Conservation (phyloP, 2,888 invertebrate genomes). For the Seladonia tumulorum region DNA sequence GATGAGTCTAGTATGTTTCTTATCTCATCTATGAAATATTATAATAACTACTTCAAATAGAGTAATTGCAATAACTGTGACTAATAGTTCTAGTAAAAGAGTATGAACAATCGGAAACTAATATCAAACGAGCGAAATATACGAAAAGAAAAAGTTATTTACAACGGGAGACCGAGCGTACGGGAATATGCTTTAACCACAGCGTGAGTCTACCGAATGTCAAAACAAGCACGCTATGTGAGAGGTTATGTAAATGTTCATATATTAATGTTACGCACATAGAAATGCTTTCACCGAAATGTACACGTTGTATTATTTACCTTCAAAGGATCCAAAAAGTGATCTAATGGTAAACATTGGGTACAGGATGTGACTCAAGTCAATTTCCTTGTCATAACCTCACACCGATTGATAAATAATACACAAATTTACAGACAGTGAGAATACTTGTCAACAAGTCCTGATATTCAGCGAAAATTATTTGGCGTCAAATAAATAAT, state of each 20-base stretch:
- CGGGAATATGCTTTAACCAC: slow-evolving; percentile 49
- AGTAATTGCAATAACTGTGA: slow-evolving; percentile 10
- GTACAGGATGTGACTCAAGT: slow-evolving; percentile 72
- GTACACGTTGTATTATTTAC: slow-evolving; percentile 68
- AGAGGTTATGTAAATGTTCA: slow-evolving; percentile 72
- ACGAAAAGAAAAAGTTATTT: slow-evolving; percentile 38
- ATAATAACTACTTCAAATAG: slow-evolving; percentile 22
- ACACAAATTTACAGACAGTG: slow-evolving; percentile 61
- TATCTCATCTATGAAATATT: slow-evolving; percentile 65
- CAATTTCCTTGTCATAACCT: slow-evolving; percentile 79
- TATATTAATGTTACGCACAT: slow-evolving; percentile 32
- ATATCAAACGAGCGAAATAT: slow-evolving; percentile 6
- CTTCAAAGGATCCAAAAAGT: slow-evolving; percentile 68
- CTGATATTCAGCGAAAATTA: slow-evolving; percentile 64
- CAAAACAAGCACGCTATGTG: slow-evolving; percentile 69
- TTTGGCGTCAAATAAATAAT: slow-evolving; percentile 75
- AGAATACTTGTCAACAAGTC: slow-evolving; percentile 63
- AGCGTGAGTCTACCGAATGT: slow-evolving; percentile 67
- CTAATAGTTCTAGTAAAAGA: neutral
- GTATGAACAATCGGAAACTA: neutral
- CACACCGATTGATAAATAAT: slow-evolving; percentile 76
- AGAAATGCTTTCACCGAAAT: slow-evolving; percentile 17
- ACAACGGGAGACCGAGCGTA: slow-evolving; percentile 27
- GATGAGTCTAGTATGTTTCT: slow-evolving; percentile 60
- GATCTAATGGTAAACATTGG: slow-evolving; percentile 76